These are phyloP conservation scores for Myotis lucifugus DNA, from an alignment of 2,113 vertebrate genomes.

Conservation along the genomic window DNA sequence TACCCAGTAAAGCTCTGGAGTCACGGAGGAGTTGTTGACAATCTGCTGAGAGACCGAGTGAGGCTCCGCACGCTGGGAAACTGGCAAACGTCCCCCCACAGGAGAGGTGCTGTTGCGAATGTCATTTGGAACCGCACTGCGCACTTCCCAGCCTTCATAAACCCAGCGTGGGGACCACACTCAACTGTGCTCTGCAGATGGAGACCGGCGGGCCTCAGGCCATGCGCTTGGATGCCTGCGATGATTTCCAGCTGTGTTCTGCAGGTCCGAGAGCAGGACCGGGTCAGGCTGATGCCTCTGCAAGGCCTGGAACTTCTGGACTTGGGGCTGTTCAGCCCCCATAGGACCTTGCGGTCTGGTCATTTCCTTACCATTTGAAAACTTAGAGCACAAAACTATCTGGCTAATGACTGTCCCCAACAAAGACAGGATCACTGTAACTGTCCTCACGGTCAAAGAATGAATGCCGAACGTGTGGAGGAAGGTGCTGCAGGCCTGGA, in stretches of 20 bases:
- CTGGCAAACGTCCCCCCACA: background rate
- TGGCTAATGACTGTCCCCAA: background rate
- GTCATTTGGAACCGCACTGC: background rate
- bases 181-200: background rate
- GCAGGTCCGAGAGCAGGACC: background rate
- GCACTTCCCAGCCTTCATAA: background rate
- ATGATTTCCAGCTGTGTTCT: too few species aligned
- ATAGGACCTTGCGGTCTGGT: background rate
- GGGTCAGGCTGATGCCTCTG: background rate
- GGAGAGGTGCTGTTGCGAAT: accelerated
- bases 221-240: accelerated
- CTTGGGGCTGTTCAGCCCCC: background rate
- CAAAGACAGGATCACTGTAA: background rate
- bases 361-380: slow-evolving; percentile 4
- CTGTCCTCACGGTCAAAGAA: background rate
- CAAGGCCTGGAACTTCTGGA: background rate
- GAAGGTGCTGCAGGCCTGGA: background rate
- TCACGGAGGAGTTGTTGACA: background rate
- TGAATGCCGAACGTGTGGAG: background rate
- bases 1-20: background rate
- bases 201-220: background rate
- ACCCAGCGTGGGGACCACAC: background rate
- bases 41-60: background rate
- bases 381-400: background rate
- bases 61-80: accelerated